Base-by-base conservation (phyloP, 2,113 vertebrate genomes). In the Gorsachius goisagi region DNA sequence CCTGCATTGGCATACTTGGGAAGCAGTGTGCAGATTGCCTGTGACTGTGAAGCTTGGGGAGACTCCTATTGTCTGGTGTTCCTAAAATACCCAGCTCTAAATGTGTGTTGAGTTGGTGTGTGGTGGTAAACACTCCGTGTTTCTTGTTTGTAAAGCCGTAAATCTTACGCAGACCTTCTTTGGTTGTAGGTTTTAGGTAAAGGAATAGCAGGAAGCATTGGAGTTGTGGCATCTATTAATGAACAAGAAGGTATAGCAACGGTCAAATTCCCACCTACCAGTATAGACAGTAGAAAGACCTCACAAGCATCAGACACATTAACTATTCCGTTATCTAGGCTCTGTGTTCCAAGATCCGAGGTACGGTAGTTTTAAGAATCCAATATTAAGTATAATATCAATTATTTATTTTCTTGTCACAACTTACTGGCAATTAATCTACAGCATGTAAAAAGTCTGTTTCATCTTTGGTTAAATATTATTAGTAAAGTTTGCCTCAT, bases 221-320 rank as follows among this genome's bases (percentile, higher is more conserved):
- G 99, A 80, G 97, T 99, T 76, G 99, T 99, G 96, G 99, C 99
- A 94, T 99, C 99, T 85, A 99, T 99, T 97, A 99, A 99, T 82
- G 99, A 99, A 72, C 99, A 99, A 98, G 99, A 99, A 98, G 99
- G 99, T 95, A 99, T 99, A 78, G 99, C 99, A 87, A 99, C 99
- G 12, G 99, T 99, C 94, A 99, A 98, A 98, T 99, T 99, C 94
- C 99, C 99, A 30, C 98, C 98, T 50, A 72, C 94, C 88, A 93
- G 72, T 96, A 98, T 98, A 85, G 99, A 99, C 96, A 99, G 98
- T 98, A 98, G 99, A 96, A 99, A 98, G 98, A 98, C 98, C 35
- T 99, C 99, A 92, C 99, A 99, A 98, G 98, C 99, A 28, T 99
- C 99, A 86, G 99, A 99, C 97, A 98, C 98, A 89, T 93, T 99